Conservation (phyloP, 2,888 invertebrate species). For the Gastrophysa polygoni region DNA sequence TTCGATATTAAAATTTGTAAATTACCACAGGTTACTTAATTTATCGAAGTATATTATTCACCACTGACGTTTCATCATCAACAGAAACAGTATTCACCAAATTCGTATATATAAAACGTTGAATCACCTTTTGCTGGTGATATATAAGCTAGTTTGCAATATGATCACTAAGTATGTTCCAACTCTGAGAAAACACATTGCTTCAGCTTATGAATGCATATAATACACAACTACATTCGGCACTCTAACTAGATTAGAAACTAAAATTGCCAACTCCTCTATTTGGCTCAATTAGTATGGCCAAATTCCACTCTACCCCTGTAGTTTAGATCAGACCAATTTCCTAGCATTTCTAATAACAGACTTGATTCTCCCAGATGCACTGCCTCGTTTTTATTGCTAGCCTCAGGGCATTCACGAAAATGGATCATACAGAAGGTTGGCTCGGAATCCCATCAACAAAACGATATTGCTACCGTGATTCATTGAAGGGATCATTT, state of each 20-base stretch:
- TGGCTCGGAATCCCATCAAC: not conserved
- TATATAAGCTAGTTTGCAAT: no score
- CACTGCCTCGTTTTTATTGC: constrained; percentile 28
- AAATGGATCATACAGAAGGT: constrained; percentile 2
- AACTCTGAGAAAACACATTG: not conserved
- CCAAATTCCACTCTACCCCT: not conserved
- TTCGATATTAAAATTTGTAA: no score
- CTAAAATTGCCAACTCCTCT: not conserved
- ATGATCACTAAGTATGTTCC: no score
- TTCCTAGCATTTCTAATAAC: constrained; percentile 9
- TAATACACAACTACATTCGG: not conserved
- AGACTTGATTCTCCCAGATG: constrained; percentile 17
- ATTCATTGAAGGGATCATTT: no score
- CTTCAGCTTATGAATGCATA: not conserved
- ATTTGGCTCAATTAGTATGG: not conserved
- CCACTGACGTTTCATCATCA: no score
- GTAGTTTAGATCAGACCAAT: constrained; percentile 17
- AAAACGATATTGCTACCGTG: no score
- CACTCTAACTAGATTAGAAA: not conserved
- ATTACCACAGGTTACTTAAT: no score
- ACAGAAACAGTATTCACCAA: no score
- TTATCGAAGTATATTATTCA: no score
- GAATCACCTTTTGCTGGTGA: no score
- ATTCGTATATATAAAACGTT: no score
- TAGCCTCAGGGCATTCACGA: constrained; percentile 22